Conservation (phyloP, 1,140 invertebrate species). For the Platorchestia sp. region DNA sequence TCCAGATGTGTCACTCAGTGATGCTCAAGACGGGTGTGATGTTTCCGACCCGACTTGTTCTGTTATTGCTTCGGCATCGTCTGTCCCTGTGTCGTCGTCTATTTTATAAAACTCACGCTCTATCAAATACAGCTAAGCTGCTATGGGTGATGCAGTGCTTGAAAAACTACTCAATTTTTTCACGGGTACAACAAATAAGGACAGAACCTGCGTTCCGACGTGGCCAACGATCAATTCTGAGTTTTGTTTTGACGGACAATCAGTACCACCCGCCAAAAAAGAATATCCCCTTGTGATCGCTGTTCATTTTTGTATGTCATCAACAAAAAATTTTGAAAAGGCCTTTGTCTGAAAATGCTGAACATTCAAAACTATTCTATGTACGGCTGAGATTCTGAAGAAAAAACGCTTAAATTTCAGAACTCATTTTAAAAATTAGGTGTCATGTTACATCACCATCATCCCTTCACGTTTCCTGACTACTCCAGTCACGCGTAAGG, state of each 20-base stretch:
- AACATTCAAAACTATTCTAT: too few relatives aligned
- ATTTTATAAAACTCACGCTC: not conserved
- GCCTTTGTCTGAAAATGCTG: too few relatives aligned
- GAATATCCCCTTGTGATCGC: not conserved
- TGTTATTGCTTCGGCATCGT: not conserved
- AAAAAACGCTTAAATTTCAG: too few relatives aligned
- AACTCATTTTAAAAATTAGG: too few relatives aligned
- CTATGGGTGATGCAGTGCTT: not conserved
- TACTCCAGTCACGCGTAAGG: too few relatives aligned
- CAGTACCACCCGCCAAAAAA: not conserved
- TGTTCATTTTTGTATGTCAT: not conserved
- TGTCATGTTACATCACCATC: too few relatives aligned
- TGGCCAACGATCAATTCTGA: not conserved
- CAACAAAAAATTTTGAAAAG: too few relatives aligned
- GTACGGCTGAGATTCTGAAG: too few relatives aligned
- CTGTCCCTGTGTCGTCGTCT: not conserved
- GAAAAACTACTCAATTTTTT: not conserved
- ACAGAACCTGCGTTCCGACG: not conserved
- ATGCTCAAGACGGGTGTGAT: constrained; percentile 63
- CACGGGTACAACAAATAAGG: not conserved
- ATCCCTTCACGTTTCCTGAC: too few relatives aligned
- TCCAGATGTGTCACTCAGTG: constrained; percentile 64
- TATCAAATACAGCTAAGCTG: not conserved
- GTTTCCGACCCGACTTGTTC: constrained; percentile 50
- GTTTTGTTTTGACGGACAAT: not conserved